Evolutionary conservation across 1,140 invertebrate species (phyloP), one percentile per base, ranked within the genome.

Genomic region (Drosophila suzukii): DNA sequence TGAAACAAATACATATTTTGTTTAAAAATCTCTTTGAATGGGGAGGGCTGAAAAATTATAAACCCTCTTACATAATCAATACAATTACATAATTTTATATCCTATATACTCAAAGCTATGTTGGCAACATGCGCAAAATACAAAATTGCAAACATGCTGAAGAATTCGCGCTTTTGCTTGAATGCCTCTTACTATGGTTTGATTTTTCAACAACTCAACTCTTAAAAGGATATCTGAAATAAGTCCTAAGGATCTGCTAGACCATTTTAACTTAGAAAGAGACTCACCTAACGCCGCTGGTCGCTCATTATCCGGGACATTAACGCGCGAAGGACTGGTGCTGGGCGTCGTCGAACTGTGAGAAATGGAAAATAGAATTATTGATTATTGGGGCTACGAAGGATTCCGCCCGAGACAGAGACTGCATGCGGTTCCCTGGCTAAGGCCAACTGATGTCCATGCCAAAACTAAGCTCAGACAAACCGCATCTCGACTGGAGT

Each of bases 371-470:
- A 61, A 36, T 1, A n/a, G n/a, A n/a, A 32, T 3, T 1, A 13
- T 8, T 6, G 36, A 8, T n/a, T 15, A 39, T 13, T 56, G 8
- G 51, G 24, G 15, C 5, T 8, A n/a, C 6, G 11, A 51, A 17
- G 46, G 30, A 0, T 24, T 51, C 38, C 61, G 47, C 65, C 65
- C 30, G 38, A 66, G 65, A 68, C 65, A 68, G 65, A 68, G 65
- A 71, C 43, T 71, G 38, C 68, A 71, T 72, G 65, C 65, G 65
- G 53, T 30, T 58, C 65, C 68, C 68, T 71, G 68, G 66, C 68
- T 71, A 38, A 71, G 68, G 68, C 68, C 68, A 36, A 58, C 66
- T 36, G 68, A 72, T 71, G 65, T 72, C 12, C 68, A 71, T 72
- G 68, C 68, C 68, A 24, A 36, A 39, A 57, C 34, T 4, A 67